Percentiles rank a stretch among this genome's conserved stretches.
phyloP scores from a whole-genome alignment of 1,140 invertebrate genomes.

The Diabrotica undecimpunctata region DNA sequence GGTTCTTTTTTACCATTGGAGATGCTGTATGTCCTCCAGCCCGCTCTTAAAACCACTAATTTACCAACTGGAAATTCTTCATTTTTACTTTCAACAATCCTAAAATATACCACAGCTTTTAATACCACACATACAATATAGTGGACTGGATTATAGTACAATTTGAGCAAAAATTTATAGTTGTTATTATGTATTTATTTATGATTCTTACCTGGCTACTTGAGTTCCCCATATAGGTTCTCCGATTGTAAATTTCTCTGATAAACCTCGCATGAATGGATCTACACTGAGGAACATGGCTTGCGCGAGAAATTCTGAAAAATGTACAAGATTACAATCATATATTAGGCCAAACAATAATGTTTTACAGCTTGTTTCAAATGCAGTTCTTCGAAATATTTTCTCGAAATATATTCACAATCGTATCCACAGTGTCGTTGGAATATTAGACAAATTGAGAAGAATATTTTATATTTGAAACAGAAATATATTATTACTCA shows the following conservation, averaged over 20 bases:
- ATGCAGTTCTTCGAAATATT: no score
- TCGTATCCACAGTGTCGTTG: no score
- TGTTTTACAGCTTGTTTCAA: no score
- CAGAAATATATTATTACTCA: no score
- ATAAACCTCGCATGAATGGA: slow-evolving; percentile 65
- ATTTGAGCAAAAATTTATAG: no score
- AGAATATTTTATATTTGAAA: no score
- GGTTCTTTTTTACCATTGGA: slow-evolving; percentile 46
- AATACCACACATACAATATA: no score
- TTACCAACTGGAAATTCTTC: slow-evolving; percentile 50
- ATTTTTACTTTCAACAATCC: slow-evolving; percentile 50
- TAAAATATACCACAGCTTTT: slow-evolving; percentile 1
- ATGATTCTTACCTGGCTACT: slow-evolving; percentile 54
- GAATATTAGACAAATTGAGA: no score
- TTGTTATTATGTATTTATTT: no score
- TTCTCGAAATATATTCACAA: no score
- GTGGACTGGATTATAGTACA: no score
- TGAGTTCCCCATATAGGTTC: slow-evolving; percentile 60
- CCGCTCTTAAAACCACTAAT: slow-evolving; percentile 51
- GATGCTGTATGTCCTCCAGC: slow-evolving; percentile 57
- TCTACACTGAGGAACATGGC: slow-evolving; percentile 68
- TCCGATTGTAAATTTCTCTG: slow-evolving; percentile 50
- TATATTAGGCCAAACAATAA: no score
- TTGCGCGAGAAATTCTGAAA: slow-evolving; percentile 57
- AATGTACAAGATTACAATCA: background rate